A percentile compares a stretch with the other conserved stretches of the same genome.
Evolutionary conservation across 2,113 vertebrate genomes (phyloP).

Genomic region (Lophura nycthemera): DNA sequence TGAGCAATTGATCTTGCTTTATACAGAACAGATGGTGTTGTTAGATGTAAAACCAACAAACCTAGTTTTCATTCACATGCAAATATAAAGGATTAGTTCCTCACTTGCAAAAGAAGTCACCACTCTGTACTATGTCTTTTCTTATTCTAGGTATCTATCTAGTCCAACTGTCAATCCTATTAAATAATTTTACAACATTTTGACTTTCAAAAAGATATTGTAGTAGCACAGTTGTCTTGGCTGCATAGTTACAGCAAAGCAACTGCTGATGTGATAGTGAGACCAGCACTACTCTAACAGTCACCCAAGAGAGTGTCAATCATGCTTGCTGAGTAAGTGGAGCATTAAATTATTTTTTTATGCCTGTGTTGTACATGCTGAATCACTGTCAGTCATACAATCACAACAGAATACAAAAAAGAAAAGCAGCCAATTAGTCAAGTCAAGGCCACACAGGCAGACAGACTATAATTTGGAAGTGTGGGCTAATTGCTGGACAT

Average conservation of each 20-base stretch:
- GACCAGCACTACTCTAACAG: background rate
- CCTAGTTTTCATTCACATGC: constrained; percentile 8
- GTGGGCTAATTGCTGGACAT: constrained; percentile 35
- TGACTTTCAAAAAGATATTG: constrained; percentile 9
- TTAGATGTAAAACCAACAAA: constrained; percentile 53
- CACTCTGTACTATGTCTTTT: background rate
- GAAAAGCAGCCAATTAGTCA: constrained; percentile 41
- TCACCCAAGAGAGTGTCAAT: constrained; percentile 48
- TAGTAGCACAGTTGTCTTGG: constrained; percentile 39
- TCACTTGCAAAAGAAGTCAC: constrained; percentile 27
- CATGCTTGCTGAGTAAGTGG: constrained; percentile 33
- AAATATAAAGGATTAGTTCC: constrained; percentile 33
- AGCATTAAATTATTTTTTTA: constrained; percentile 62
- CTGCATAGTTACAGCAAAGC: background rate
- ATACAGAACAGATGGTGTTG: constrained; percentile 51
- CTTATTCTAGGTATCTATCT: background rate
- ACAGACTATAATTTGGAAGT: background rate
- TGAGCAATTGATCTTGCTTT: constrained; percentile 30
- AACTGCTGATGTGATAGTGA: background rate
- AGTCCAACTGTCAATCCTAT: constrained; percentile 43
- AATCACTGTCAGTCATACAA: constrained; percentile 49
- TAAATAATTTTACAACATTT: background rate
- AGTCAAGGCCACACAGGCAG: background rate
- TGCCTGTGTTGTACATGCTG: constrained; percentile 53
- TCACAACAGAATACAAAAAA: constrained; percentile 35